phyloP scores from a whole-genome alignment of 2,888 invertebrate species.

The Panzeria rudis region DNA sequence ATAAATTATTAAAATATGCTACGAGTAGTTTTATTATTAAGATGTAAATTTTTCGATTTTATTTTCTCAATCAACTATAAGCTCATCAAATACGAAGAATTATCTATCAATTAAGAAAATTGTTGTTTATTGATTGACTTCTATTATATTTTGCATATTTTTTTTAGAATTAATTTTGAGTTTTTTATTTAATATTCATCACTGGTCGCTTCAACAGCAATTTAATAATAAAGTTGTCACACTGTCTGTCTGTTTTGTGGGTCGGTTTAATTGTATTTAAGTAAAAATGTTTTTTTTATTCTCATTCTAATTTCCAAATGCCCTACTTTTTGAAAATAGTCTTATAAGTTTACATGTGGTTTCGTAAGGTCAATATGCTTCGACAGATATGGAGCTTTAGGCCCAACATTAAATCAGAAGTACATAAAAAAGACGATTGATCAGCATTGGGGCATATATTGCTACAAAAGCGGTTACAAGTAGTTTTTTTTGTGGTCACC shows the following conservation, averaged over 20 bases:
- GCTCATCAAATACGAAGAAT: constrained; percentile 12
- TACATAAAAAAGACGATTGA: no score
- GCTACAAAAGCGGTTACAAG: no score
- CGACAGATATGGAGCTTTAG: no score
- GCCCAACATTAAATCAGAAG: no score
- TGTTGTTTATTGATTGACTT: constrained; percentile 31
- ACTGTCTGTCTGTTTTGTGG: constrained; percentile 49
- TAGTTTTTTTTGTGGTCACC: no score
- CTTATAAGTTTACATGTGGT: background rate
- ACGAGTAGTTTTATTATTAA: constrained; percentile 11
- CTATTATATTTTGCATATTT: background rate
- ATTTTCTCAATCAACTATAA: constrained; percentile 16
- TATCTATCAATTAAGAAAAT: constrained; percentile 45
- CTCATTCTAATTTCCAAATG: background rate
- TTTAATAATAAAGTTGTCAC: constrained; percentile 65
- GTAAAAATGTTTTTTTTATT: background rate
- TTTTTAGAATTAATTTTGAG: background rate
- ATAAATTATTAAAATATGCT: background rate
- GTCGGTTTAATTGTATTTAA: constrained; percentile 37
- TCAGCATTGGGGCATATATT: no score
- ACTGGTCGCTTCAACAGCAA: constrained; percentile 47
- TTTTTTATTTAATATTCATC: constrained; percentile 52
- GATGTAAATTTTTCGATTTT: constrained; percentile 24
- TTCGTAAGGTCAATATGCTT: background rate
- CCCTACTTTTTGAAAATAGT: background rate